These are phyloP conservation scores for Molorchus minor DNA, from an alignment of 2,888 invertebrate species.

Conservation along the genomic window DNA sequence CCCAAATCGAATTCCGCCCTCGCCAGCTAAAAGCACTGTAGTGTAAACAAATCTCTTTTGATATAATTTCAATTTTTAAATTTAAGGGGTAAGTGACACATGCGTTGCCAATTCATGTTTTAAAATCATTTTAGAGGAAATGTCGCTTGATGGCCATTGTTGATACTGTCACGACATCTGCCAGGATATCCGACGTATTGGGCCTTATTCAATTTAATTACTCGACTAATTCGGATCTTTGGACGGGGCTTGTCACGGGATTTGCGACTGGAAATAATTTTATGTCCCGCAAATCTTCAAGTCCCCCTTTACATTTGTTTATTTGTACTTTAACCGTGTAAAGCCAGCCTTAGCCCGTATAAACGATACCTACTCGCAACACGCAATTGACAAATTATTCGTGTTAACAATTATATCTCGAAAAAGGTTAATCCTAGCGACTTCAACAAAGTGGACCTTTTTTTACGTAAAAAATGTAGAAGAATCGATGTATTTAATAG, in stretches of 20 bases:
- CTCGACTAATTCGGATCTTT: slow-evolving; percentile 54
- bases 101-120: slow-evolving; percentile 51
- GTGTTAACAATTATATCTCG: too few relatives aligned
- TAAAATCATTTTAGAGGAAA: slow-evolving; percentile 60
- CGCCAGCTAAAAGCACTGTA: slow-evolving; percentile 59
- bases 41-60: slow-evolving; percentile 63
- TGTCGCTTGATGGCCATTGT: slow-evolving; percentile 60
- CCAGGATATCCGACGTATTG: slow-evolving; percentile 61
- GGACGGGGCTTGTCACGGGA: slow-evolving; percentile 18
- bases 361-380: too few relatives aligned
- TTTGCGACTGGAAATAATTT: slow-evolving; percentile 13
- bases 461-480: too few relatives aligned
- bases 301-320: too few relatives aligned
- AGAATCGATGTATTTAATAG: too few relatives aligned
- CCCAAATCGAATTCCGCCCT: slow-evolving; percentile 60
- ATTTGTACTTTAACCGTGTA: too few relatives aligned
- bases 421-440: too few relatives aligned
- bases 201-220: slow-evolving; percentile 61
- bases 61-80: slow-evolving; percentile 62
- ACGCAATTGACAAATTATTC: too few relatives aligned
- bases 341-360: too few relatives aligned
- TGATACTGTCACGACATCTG: slow-evolving; percentile 61
- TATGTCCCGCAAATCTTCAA: not conserved
- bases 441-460: too few relatives aligned
- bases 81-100: slow-evolving; percentile 53